Evolutionary conservation across 2,888 invertebrate species (phyloP).

Genomic region (Ecliptopera silaceata): DNA sequence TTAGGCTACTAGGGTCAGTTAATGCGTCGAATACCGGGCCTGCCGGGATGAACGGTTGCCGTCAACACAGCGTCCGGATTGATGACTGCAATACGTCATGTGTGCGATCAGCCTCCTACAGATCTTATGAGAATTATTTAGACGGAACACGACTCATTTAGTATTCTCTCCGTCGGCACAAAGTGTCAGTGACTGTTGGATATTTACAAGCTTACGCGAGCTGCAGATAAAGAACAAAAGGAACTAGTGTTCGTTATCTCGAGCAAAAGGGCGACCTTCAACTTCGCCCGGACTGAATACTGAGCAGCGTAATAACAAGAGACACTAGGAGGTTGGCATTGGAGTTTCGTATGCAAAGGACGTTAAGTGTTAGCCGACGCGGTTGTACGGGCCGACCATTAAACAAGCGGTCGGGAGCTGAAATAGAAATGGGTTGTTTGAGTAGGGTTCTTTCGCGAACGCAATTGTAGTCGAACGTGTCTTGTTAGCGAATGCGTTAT

Average conservation of each 20-base stretch:
- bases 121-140: slow-evolving; percentile 22
- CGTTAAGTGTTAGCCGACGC: slow-evolving; percentile 81
- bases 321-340: slow-evolving; percentile 71
- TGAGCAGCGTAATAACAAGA: slow-evolving; percentile 75
- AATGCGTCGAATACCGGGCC: slow-evolving; percentile 48
- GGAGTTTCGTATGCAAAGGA: slow-evolving; percentile 82
- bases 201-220: slow-evolving; percentile 38
- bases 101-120: slow-evolving; percentile 43
- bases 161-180: slow-evolving; percentile 29
- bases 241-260: slow-evolving; percentile 70
- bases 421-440: slow-evolving; percentile 82
- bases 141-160: neutral
- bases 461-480: slow-evolving; percentile 81
- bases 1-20: slow-evolving; percentile 59
- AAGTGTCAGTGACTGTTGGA: slow-evolving; percentile 33
- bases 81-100: slow-evolving; percentile 50
- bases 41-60: slow-evolving; percentile 44
- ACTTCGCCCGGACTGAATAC: slow-evolving; percentile 70
- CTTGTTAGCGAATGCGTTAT: slow-evolving; percentile 81
- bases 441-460: slow-evolving; percentile 82
- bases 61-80: slow-evolving; percentile 42
- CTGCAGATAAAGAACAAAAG: slow-evolving; percentile 51
- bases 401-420: slow-evolving; percentile 78
- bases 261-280: slow-evolving; percentile 75
- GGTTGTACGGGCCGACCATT: slow-evolving; percentile 81